Conservation (phyloP, 2,797 vertebrate species). For the Pseudochaenichthys georgianus region DNA sequence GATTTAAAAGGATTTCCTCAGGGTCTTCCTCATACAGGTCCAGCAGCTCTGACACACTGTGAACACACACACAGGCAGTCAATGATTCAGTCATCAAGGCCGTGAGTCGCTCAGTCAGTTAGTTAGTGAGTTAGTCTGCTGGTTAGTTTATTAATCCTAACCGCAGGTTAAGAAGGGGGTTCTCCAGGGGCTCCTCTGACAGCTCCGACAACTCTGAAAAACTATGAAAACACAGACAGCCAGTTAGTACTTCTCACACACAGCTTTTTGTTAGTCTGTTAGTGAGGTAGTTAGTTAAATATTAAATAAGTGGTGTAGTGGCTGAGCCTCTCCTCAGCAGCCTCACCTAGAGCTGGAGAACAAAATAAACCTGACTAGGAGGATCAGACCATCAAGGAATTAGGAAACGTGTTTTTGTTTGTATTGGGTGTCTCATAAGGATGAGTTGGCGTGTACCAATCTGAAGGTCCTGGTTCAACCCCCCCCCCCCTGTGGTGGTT, state of each 20-base stretch:
- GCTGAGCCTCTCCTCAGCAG: background rate
- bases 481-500: too few species aligned
- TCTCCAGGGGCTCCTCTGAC: constrained; percentile 91
- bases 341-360: constrained; percentile 12
- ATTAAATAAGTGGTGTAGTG: constrained; percentile 37
- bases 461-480: too few species aligned
- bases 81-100: background rate
- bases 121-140: constrained; percentile 41
- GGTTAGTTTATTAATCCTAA: constrained; percentile 59
- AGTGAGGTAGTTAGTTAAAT: constrained; percentile 5
- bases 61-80: constrained; percentile 26
- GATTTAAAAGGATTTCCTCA: constrained; percentile 96
- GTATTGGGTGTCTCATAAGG: background rate
- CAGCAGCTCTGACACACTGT: constrained; percentile 95
- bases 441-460: too few species aligned
- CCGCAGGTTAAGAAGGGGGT: constrained; percentile 90
- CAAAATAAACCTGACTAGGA: constrained; percentile 14
- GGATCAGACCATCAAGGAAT: background rate
- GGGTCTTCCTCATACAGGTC: constrained; percentile 98
- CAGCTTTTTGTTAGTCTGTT: constrained; percentile 7
- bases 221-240: constrained; percentile 73
- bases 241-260: constrained; percentile 42
- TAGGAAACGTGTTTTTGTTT: background rate
- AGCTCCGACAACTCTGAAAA: constrained; percentile 91
- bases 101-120: background rate